Conservation (phyloP, 2,888 invertebrate species). For the Netelia virgata region DNA sequence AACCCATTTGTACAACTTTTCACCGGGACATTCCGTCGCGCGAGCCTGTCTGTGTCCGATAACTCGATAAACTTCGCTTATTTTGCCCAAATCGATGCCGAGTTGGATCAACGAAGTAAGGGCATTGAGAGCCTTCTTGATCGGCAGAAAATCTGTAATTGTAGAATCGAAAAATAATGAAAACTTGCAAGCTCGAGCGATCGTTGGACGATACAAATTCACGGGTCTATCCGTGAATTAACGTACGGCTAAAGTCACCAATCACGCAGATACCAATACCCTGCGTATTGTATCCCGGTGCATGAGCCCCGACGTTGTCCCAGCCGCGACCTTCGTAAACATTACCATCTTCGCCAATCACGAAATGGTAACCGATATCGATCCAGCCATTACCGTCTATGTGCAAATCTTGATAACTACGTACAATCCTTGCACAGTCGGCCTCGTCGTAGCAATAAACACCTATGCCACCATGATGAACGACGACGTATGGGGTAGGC, state of each 20-base stretch:
- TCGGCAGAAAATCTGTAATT: constrained; percentile 80
- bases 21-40: constrained; percentile 83
- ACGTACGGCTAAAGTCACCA: constrained; percentile 82
- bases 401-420: constrained; percentile 82
- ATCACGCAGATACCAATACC: constrained; percentile 84
- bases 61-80: constrained; percentile 77
- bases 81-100: constrained; percentile 79
- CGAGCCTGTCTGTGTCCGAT: constrained; percentile 83
- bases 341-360: constrained; percentile 86
- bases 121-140: constrained; percentile 78
- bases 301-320: constrained; percentile 84
- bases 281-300: constrained; percentile 83
- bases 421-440: constrained; percentile 79
- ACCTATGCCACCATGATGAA: constrained; percentile 83
- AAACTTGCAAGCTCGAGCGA: not conserved
- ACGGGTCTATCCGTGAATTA: not conserved
- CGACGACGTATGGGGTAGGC: constrained; percentile 82
- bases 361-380: constrained; percentile 85
- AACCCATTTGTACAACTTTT: constrained; percentile 81
- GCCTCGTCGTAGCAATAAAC: constrained; percentile 78
- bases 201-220: not conserved
- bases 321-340: constrained; percentile 85
- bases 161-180: constrained; percentile 6
- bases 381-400: constrained; percentile 82
- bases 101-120: constrained; percentile 79